Conservation (phyloP, 2,113 vertebrate species). For the Acanthisitta chloris region DNA sequence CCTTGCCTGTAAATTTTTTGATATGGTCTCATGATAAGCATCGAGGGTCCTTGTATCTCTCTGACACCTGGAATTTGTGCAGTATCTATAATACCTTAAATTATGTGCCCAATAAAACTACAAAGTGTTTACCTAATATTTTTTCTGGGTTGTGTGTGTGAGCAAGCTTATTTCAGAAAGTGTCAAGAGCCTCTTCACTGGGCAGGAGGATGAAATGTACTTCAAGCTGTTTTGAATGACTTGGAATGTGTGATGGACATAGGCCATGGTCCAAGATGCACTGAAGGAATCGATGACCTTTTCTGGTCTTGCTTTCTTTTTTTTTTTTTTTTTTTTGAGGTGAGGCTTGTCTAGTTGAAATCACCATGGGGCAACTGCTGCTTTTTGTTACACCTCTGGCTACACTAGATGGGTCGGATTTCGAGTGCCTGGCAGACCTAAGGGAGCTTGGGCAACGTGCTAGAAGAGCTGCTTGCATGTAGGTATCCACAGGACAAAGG, state of each 20-base stretch:
- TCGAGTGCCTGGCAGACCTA: not conserved
- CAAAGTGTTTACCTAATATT: not conserved
- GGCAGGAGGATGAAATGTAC: not conserved
- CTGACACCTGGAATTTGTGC: not conserved
- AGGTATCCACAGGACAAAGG: too few species aligned
- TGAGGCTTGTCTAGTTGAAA: not conserved
- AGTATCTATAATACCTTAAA: not conserved
- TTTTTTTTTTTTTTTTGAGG: not conserved
- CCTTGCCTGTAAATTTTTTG: not conserved
- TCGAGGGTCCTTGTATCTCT: not conserved
- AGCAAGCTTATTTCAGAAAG: not conserved
- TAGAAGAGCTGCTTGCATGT: not conserved
- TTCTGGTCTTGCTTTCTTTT: too few species aligned
- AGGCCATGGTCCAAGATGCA: too few species aligned
- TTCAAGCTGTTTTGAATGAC: not conserved
- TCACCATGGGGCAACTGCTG: fast-evolving
- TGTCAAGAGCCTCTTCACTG: not conserved
- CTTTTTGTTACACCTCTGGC: not conserved
- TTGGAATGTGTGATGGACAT: fast-evolving
- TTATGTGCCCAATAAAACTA: not conserved
- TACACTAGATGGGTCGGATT: fast-evolving
- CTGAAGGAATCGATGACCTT: not conserved
- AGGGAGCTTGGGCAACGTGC: not conserved
- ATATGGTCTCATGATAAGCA: not conserved
- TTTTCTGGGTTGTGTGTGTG: not conserved